These are phyloP conservation scores for Brachypteracias leptosomus DNA, from an alignment of 2,113 vertebrate species.

Conservation along the genomic window DNA sequence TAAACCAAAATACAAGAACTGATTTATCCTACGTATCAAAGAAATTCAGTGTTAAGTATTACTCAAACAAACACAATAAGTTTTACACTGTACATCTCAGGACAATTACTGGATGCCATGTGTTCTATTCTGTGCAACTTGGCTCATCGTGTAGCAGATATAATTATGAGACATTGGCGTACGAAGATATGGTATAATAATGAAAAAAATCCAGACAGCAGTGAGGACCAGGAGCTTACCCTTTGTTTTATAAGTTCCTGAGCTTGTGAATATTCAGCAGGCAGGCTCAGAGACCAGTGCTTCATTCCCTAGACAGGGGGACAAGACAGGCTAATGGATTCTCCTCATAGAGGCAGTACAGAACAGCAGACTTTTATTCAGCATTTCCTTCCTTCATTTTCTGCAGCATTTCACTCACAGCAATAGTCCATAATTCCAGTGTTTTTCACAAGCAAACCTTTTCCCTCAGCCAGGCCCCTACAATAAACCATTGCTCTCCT, in stretches of 20 bases:
- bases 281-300: background rate
- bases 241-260: background rate
- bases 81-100: background rate
- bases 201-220: background rate
- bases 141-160: background rate
- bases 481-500: background rate
- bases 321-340: background rate
- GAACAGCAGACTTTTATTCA: background rate
- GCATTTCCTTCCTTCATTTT: background rate
- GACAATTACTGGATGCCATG: background rate
- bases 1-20: background rate
- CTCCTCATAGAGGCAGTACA: background rate
- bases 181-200: background rate
- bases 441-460: background rate
- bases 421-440: background rate
- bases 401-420: background rate
- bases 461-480: background rate
- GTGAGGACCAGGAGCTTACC: background rate
- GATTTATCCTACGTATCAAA: background rate
- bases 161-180: background rate
- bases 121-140: background rate
- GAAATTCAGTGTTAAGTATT: background rate
- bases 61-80: background rate
- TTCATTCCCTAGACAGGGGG: accelerated
- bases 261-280: background rate